phyloP scores from a whole-genome alignment of 2,113 vertebrate genomes.

The Danionella cerebrum region DNA sequence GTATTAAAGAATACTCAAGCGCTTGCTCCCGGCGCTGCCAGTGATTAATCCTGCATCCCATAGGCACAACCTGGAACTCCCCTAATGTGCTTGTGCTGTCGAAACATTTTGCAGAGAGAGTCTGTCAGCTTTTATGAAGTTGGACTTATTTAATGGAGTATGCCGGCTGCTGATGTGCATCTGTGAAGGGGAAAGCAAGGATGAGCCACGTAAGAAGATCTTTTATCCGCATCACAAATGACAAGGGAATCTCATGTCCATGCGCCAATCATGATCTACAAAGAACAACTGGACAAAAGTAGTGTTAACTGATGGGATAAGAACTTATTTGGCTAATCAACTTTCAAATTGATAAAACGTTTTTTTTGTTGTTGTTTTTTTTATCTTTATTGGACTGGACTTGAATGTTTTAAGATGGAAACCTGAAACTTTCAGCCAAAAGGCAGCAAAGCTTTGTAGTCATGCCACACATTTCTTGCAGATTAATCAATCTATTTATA shows the following conservation, averaged over 20 bases:
- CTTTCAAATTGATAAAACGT: too few species aligned
- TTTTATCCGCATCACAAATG: neutral
- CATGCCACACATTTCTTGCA: too few species aligned
- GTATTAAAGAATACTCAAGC: conserved; percentile 9
- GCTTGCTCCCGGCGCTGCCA: neutral
- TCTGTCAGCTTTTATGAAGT: conserved; percentile 22
- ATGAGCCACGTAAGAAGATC: neutral
- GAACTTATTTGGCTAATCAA: too few species aligned
- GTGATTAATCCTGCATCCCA: conserved; percentile 22
- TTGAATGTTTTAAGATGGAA: too few species aligned
- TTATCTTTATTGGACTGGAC: too few species aligned
- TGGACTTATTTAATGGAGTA: neutral
- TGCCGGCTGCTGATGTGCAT: neutral
- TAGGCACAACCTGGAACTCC: conserved; percentile 9
- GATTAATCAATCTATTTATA: too few species aligned
- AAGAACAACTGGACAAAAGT: too few species aligned
- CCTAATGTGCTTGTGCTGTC: conserved; percentile 1
- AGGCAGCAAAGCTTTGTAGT: too few species aligned
- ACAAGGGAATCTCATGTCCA: neutral
- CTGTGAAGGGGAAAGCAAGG: neutral
- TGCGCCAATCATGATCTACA: neutral
- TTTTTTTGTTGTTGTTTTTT: too few species aligned
- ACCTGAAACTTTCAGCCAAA: too few species aligned
- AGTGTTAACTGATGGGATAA: too few species aligned
- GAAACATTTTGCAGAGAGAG: conserved; percentile 12